Evolutionary conservation across 2,888 invertebrate species (phyloP).

Genomic region (Leptopilina myrica): DNA sequence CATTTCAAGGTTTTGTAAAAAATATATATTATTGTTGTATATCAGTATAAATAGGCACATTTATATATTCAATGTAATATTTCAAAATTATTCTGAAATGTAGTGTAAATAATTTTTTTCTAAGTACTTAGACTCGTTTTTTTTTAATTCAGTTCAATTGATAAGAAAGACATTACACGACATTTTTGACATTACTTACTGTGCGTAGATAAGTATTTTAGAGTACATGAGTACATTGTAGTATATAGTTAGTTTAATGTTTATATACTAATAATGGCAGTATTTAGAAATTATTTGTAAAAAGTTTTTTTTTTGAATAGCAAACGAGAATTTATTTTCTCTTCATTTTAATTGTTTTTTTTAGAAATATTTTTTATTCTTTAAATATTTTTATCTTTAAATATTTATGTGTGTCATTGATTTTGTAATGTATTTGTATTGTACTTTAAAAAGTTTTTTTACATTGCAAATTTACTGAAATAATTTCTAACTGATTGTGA

Average conservation of each 20-base stretch:
- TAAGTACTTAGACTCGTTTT: constrained; percentile 4
- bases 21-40: neutral
- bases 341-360: no score
- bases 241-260: no score
- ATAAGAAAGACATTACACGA: neutral
- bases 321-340: no score
- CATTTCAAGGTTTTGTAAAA: constrained; percentile 11
- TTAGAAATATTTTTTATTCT: no score
- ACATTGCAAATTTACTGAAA: no score
- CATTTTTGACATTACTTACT: neutral
- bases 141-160: neutral
- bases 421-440: no score
- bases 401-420: no score
- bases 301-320: neutral
- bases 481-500: no score
- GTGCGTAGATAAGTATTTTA: neutral
- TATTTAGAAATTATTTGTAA: neutral
- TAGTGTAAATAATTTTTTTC: neutral
- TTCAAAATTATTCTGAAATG: neutral
- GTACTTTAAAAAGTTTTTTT: no score
- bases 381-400: no score
- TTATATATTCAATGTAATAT: no score
- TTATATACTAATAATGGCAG: constrained; percentile 2
- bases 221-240: no score
- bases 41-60: constrained; percentile 9